A percentile compares a stretch with the other conserved stretches of the same genome.
phyloP scores from a whole-genome alignment of 2,113 vertebrate genomes.

The Leuciscus idus region DNA sequence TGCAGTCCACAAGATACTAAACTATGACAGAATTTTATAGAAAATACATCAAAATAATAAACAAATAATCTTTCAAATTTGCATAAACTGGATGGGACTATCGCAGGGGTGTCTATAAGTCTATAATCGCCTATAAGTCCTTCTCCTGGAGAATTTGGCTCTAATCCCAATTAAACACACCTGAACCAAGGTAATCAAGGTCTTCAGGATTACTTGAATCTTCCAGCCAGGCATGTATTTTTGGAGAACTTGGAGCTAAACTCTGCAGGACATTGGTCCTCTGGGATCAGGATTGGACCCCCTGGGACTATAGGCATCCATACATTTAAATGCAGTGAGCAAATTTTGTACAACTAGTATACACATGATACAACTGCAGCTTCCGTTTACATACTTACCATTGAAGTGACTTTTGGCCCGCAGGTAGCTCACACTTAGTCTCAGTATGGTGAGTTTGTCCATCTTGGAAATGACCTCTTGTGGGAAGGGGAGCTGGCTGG shows the following conservation, averaged over 20 bases:
- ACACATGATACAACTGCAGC: background rate
- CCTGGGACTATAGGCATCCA: background rate
- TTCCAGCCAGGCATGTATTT: too few relatives aligned
- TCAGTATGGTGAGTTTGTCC: slow-evolving; percentile 87
- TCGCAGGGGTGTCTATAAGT: too few relatives aligned
- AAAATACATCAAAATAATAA: background rate
- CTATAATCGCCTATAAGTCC: too few relatives aligned
- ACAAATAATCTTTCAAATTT: background rate
- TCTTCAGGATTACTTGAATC: too few relatives aligned
- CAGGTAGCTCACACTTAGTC: slow-evolving; percentile 87
- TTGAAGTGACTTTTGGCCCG: slow-evolving; percentile 87
- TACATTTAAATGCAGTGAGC: background rate
- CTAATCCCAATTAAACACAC: background rate
- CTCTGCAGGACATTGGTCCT: too few relatives aligned
- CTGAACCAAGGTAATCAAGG: background rate
- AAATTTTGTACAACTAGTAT: background rate
- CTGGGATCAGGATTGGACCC: too few relatives aligned
- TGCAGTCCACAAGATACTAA: background rate
- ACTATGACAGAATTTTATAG: background rate
- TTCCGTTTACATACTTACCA: slow-evolving; percentile 68
- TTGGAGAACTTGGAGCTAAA: too few relatives aligned
- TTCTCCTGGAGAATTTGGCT: background rate
- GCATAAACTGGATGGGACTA: background rate
- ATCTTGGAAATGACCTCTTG: slow-evolving; percentile 85
- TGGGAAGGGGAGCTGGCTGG: slow-evolving; percentile 83